Conservation (phyloP, 2,113 vertebrate genomes). For the Neomonachus schauinslandi region DNA sequence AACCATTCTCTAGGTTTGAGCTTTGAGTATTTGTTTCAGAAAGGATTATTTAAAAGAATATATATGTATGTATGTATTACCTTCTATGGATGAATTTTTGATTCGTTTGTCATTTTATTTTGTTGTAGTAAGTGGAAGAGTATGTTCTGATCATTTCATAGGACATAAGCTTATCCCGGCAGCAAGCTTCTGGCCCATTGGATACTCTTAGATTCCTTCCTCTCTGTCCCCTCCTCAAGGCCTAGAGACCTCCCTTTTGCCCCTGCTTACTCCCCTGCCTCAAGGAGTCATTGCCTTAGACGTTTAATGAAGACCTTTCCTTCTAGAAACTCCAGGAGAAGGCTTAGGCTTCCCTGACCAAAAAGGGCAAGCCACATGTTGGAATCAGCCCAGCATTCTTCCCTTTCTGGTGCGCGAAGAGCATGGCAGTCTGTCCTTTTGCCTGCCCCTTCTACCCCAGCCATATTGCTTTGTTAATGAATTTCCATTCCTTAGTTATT, state of each 20-base stretch:
- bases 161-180: neutral
- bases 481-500: neutral
- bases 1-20: neutral
- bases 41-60: neutral
- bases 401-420: neutral
- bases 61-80: neutral
- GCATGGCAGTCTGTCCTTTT: neutral
- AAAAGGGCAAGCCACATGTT: neutral
- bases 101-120: neutral
- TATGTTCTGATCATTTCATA: neutral
- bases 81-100: neutral
- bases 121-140: neutral
- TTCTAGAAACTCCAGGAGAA: neutral
- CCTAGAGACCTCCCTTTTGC: neutral
- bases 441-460: neutral
- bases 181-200: neutral
- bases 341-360: neutral
- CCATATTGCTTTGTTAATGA: neutral
- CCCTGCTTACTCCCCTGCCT: neutral
- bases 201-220: neutral
- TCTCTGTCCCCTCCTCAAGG: neutral
- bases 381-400: neutral
- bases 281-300: neutral
- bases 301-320: neutral
- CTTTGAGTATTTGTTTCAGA: conserved; percentile 25